A percentile compares a stretch with the other conserved stretches of the same genome.
phyloP scores from a whole-genome alignment of 2,888 invertebrate genomes.

The Prosopocoilus inquinatus region DNA sequence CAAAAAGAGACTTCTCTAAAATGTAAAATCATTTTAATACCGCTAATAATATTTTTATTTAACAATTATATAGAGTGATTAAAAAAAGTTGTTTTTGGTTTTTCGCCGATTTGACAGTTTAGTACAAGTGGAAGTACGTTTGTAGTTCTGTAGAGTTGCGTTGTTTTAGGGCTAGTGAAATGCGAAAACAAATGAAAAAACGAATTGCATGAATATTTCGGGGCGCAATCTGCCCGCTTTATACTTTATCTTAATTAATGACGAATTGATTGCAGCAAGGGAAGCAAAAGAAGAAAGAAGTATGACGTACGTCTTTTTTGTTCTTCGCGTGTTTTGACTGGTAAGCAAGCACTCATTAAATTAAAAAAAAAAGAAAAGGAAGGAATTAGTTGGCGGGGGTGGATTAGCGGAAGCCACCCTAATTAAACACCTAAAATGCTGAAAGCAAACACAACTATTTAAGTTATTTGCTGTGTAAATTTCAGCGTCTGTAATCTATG shows the following conservation, averaged over 20 bases:
- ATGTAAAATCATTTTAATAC: no score
- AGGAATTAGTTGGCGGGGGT: constrained; percentile 3
- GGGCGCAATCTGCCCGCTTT: constrained; percentile 26
- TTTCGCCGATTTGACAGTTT: background rate
- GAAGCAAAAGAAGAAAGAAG: background rate
- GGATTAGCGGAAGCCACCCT: constrained; percentile 26
- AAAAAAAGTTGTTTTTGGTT: no score
- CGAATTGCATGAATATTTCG: constrained; percentile 26
- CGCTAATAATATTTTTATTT: no score
- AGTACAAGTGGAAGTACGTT: no score
- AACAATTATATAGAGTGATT: no score
- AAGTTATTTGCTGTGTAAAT: constrained; percentile 43
- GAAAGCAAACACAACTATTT: constrained; percentile 41
- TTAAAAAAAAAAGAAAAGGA: constrained; percentile 24
- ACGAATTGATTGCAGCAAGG: background rate
- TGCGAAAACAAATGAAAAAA: background rate
- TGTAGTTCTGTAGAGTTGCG: background rate
- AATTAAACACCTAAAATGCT: constrained; percentile 39
- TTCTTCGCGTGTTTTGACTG: no score
- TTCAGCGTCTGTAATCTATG: constrained; percentile 45
- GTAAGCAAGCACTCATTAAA: no score
- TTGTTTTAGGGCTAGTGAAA: background rate
- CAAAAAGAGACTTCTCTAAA: no score
- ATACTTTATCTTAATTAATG: constrained; percentile 18
- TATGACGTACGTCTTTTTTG: no score